These are phyloP conservation scores for Cephus nigrinus DNA, from an alignment of 2,888 invertebrate species.

Conservation along the genomic window DNA sequence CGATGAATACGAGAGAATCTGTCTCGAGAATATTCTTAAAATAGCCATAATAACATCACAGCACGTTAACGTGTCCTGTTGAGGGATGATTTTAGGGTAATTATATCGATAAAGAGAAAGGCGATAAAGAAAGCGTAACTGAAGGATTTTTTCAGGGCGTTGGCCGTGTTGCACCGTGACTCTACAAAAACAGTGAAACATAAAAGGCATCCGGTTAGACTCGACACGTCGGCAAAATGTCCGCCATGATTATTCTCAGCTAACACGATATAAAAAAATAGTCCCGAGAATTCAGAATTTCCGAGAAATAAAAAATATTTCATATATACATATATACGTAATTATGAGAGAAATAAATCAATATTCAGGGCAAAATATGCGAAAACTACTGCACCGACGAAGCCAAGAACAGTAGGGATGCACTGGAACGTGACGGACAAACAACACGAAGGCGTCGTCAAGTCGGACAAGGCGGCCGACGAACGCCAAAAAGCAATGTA, in stretches of 20 bases:
- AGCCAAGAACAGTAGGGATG: background rate
- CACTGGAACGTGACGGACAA: background rate
- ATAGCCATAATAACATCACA: background rate
- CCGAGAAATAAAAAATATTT: constrained; percentile 9
- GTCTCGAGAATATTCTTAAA: background rate
- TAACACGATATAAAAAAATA: background rate
- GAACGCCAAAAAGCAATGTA: background rate
- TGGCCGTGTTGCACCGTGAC: background rate
- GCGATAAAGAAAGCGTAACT: background rate
- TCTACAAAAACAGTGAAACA: background rate
- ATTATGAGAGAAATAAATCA: background rate
- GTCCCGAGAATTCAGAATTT: background rate
- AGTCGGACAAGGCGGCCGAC: background rate
- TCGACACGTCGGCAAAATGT: background rate
- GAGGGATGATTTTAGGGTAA: background rate
- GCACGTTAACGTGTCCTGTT: background rate
- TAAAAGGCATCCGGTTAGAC: background rate
- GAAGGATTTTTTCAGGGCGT: background rate
- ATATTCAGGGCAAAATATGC: background rate
- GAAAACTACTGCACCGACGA: background rate
- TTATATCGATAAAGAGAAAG: background rate
- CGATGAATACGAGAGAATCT: background rate
- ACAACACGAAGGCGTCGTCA: background rate
- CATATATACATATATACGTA: background rate
- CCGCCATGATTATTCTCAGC: background rate